These are phyloP conservation scores for Lasioglossum vierecki DNA, from an alignment of 2,888 invertebrate species.

Conservation along the genomic window DNA sequence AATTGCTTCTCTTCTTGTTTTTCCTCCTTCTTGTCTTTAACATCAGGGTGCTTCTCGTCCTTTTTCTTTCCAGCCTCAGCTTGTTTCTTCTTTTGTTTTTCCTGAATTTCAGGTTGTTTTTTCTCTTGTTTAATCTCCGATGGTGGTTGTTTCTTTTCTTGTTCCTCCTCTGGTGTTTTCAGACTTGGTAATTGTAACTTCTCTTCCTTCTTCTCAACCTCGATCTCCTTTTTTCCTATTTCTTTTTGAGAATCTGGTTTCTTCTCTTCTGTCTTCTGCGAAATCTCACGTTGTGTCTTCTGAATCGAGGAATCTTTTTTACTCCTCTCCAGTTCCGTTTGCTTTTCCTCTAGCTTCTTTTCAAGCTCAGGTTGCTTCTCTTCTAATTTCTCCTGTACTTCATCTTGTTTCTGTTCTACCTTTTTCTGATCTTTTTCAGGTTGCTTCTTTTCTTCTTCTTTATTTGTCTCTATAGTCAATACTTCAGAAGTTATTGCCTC, in stretches of 20 bases:
- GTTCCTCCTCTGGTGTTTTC: conserved; percentile 1
- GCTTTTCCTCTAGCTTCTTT: not conserved
- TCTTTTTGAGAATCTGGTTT: conserved; percentile 1
- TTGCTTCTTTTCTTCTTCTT: not conserved
- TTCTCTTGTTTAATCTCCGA: conserved; percentile 20
- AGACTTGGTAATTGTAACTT: not conserved
- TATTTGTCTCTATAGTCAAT: conserved; percentile 18
- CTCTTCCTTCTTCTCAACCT: conserved; percentile 9
- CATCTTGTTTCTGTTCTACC: not conserved
- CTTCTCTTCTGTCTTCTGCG: not conserved
- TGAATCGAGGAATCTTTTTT: not conserved
- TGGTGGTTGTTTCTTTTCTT: not conserved
- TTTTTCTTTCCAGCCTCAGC: not conserved
- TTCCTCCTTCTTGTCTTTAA: not conserved
- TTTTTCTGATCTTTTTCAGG: not conserved
- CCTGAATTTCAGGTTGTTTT: not conserved
- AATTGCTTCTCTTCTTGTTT: not conserved
- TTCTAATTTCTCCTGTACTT: not conserved
- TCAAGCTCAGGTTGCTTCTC: not conserved
- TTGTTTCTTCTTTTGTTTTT: conserved; percentile 13
- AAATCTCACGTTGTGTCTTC: not conserved
- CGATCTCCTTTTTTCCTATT: not conserved
- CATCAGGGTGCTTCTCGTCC: not conserved
- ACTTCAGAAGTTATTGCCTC: not conserved
- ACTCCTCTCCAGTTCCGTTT: not conserved